These are phyloP conservation scores for Drosophila testacea DNA, from an alignment of 2,888 invertebrate genomes.

Conservation along the genomic window DNA sequence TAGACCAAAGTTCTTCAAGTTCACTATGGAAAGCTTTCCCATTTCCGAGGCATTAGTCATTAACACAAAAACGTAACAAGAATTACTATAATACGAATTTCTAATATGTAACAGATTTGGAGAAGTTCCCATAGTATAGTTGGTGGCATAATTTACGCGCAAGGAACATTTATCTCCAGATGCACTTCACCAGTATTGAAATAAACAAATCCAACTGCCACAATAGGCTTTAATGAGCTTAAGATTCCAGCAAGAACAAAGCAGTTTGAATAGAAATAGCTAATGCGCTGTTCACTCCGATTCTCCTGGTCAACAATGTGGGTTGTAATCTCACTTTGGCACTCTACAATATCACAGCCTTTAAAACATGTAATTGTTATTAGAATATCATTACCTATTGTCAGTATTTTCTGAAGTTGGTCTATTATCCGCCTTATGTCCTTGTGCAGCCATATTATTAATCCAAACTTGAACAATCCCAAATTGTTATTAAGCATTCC, in stretches of 20 bases:
- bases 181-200: constrained; percentile 31
- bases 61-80: too few relatives aligned
- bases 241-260: constrained; percentile 38
- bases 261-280: constrained; percentile 32
- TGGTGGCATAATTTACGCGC: constrained; percentile 26
- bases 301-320: constrained; percentile 30
- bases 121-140: too few relatives aligned
- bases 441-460: constrained; percentile 38
- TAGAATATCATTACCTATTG: constrained; percentile 29
- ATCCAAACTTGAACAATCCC: constrained; percentile 39
- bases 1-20: too few relatives aligned
- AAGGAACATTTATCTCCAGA: constrained; percentile 37
- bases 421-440: constrained; percentile 33
- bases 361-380: background rate
- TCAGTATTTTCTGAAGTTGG: constrained; percentile 27
- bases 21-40: too few relatives aligned
- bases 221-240: constrained; percentile 22
- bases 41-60: too few relatives aligned
- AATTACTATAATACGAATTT: too few relatives aligned
- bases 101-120: too few relatives aligned
- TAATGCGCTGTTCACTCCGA: constrained; percentile 33
- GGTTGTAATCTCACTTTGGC: constrained; percentile 5
- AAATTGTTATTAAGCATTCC: constrained; percentile 40
- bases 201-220: constrained; percentile 23
- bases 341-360: constrained; percentile 24